These are phyloP conservation scores for Phrynocephalus guinanensis DNA, from an alignment of 2,797 vertebrate genomes.

Conservation along the genomic window DNA sequence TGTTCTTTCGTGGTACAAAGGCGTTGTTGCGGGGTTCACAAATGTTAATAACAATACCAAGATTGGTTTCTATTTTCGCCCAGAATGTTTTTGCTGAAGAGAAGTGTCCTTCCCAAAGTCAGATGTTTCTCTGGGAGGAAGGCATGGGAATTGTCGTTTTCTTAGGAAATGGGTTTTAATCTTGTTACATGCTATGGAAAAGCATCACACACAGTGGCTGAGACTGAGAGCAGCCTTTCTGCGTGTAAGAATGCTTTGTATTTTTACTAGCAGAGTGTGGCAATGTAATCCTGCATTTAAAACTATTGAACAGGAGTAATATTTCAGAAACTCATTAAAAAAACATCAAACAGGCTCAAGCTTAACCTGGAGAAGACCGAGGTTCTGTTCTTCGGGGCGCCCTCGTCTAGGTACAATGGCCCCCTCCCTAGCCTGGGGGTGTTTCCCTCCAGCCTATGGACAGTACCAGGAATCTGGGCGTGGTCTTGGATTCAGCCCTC, in stretches of 20 bases:
- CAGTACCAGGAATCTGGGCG: no score
- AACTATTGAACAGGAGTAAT: no score
- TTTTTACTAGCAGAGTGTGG: no score
- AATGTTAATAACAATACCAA: conserved; percentile 13
- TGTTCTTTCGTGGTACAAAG: conserved; percentile 38
- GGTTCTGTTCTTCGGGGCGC: no score
- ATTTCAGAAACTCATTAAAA: no score
- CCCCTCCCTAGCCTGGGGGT: no score
- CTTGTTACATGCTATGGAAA: not conserved
- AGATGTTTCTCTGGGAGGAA: not conserved
- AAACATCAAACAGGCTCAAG: no score
- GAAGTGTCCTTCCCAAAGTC: not conserved
- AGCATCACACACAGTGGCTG: not conserved
- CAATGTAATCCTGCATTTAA: no score
- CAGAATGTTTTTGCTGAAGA: conserved; percentile 30
- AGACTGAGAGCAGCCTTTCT: not conserved
- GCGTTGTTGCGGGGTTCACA: conserved; percentile 28
- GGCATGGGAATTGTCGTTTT: conserved; percentile 14
- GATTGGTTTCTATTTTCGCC: conserved; percentile 30
- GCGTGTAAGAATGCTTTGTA: not conserved
- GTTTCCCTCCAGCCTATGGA: no score
- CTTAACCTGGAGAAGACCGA: no score
- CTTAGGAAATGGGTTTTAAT: conserved; percentile 1
- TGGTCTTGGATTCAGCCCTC: no score
- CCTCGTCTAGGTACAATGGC: no score